Conservation (phyloP, 1,140 invertebrate species). For the Procambarus virginalis region DNA sequence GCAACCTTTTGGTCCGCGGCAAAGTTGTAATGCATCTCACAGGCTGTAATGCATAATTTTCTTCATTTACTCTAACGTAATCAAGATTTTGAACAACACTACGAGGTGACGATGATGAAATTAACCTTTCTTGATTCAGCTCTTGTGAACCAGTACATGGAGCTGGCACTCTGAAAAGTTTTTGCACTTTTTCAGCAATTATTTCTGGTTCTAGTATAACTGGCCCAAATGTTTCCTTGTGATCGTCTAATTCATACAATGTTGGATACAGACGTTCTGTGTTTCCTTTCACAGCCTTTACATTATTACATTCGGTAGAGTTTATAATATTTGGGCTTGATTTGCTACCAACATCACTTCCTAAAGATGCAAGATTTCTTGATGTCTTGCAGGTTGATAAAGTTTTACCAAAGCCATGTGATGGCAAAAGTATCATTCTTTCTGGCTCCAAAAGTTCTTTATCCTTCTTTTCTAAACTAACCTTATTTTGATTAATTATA, state of each 20-base stretch:
- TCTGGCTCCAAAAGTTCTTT: background rate
- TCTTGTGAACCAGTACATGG: background rate
- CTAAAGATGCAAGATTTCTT: conserved; percentile 33
- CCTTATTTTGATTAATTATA: background rate
- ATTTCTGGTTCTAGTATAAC: conserved; percentile 43
- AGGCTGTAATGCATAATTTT: background rate
- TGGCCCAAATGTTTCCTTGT: conserved; percentile 51
- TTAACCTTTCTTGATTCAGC: background rate
- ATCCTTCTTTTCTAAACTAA: background rate
- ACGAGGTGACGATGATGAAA: background rate
- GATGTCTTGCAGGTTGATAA: conserved; percentile 37
- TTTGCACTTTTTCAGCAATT: conserved; percentile 62
- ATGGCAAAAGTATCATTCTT: background rate
- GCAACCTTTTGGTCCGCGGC: background rate
- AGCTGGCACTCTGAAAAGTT: conserved; percentile 41
- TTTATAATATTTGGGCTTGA: background rate
- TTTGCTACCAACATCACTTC: background rate
- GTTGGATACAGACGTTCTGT: conserved; percentile 36
- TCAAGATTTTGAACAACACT: conserved; percentile 3
- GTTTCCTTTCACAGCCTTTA: background rate
- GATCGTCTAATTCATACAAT: conserved; percentile 47
- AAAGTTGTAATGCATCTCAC: background rate
- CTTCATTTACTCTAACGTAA: background rate
- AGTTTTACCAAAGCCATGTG: background rate
- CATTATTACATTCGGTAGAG: conserved; percentile 1